These are phyloP conservation scores for Lamellibrachia columna DNA, from an alignment of 2,888 invertebrate species.

Conservation along the genomic window DNA sequence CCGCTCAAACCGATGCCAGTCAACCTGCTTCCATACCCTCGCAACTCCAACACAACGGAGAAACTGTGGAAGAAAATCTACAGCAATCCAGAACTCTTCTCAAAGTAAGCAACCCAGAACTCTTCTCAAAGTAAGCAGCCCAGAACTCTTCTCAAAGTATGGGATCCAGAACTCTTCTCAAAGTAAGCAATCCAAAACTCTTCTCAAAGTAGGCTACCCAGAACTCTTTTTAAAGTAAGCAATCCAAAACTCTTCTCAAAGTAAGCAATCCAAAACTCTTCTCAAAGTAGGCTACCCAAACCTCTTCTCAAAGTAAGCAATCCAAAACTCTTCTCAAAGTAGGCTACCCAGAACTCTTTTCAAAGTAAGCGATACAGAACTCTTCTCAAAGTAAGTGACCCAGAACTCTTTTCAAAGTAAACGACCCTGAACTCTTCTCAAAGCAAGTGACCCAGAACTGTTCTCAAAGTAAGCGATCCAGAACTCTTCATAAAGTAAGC, in stretches of 20 bases:
- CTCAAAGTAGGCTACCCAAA: neutral
- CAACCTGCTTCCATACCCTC: constrained; percentile 51
- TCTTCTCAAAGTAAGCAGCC: constrained; percentile 34
- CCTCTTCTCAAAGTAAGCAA: constrained; percentile 41
- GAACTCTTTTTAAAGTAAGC: neutral
- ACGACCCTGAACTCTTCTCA: neutral
- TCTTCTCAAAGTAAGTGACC: too few relatives aligned
- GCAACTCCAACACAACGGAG: constrained; percentile 54
- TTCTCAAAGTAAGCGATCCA: constrained; percentile 54
- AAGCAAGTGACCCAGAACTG: neutral
- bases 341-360: constrained; percentile 55
- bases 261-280: neutral
- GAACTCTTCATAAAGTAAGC: constrained; percentile 46
- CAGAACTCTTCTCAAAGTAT: neutral
- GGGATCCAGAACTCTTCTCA: neutral
- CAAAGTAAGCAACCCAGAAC: constrained; percentile 52
- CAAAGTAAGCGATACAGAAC: too few relatives aligned
- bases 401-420: too few relatives aligned
- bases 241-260: neutral
- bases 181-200: neutral
- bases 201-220: neutral
- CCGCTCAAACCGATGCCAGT: constrained; percentile 45
- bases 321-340: constrained; percentile 48
- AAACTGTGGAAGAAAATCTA: constrained; percentile 55
- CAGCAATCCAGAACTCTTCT: constrained; percentile 56